These are phyloP conservation scores for Andricus quercusramuli DNA, from an alignment of 2,888 invertebrate species.

Conservation along the genomic window DNA sequence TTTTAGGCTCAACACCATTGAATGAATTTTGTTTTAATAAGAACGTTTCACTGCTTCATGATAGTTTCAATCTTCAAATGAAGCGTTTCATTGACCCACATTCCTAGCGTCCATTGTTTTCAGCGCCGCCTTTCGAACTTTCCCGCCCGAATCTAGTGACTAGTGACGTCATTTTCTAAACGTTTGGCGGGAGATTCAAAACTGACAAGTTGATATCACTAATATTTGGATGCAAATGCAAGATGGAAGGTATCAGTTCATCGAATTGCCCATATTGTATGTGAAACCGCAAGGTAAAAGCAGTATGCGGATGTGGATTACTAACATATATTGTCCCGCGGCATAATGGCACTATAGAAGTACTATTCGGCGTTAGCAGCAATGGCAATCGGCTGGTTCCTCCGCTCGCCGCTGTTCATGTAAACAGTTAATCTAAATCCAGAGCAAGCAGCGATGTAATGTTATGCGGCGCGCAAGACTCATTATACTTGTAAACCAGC, in stretches of 20 bases:
- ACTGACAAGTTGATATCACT: background rate
- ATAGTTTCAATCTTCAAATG: too few species aligned
- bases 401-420: conserved; percentile 66
- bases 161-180: background rate
- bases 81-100: too few species aligned
- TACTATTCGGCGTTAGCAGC: conserved; percentile 56
- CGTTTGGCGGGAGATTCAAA: background rate
- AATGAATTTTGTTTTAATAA: too few species aligned
- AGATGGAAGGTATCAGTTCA: background rate
- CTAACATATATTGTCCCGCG: conserved; percentile 33
- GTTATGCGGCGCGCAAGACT: conserved; percentile 78
- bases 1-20: too few species aligned
- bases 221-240: background rate
- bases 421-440: conserved; percentile 79
- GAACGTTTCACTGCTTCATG: too few species aligned
- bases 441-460: conserved; percentile 78
- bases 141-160: background rate
- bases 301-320: conserved; percentile 33
- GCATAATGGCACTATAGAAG: conserved; percentile 21
- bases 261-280: background rate
- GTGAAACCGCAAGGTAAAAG: background rate
- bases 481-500: conserved; percentile 79
- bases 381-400: conserved; percentile 68
- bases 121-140: too few species aligned
- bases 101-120: too few species aligned